Conservation (phyloP, 2,888 invertebrate genomes). For the Trisateles emortualis region DNA sequence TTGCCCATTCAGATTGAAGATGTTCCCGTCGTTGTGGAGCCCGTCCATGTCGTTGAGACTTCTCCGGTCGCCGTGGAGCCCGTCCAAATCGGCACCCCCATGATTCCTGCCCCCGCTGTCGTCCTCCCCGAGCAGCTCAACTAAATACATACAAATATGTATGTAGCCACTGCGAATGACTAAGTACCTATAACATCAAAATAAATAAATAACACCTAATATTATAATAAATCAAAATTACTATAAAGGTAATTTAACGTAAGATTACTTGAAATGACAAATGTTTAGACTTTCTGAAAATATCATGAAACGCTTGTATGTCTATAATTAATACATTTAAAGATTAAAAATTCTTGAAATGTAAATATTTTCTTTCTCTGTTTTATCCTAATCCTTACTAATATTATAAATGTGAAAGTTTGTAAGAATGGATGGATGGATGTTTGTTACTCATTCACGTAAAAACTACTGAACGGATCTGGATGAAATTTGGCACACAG, state of each 20-base stretch:
- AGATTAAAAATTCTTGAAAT: background rate
- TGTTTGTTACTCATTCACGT: no score
- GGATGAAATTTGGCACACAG: no score
- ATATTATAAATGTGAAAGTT: no score
- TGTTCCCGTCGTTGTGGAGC: background rate
- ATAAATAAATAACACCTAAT: background rate
- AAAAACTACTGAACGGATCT: no score
- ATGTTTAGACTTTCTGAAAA: background rate
- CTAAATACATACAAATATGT: conserved; percentile 37
- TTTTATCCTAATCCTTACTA: no score
- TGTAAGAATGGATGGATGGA: no score
- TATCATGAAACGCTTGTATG: conserved; percentile 1
- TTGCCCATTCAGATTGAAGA: conserved; percentile 7
- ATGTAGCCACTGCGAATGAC: background rate
- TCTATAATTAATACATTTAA: background rate
- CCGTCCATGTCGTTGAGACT: conserved; percentile 14
- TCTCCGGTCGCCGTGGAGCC: conserved; percentile 20
- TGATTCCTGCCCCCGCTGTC: conserved; percentile 44
- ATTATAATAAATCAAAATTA: background rate
- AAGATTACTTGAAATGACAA: background rate
- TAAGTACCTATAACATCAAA: background rate
- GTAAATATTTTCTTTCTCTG: background rate
- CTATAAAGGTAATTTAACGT: background rate
- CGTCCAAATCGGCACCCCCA: conserved; percentile 34
- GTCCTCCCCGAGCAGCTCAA: conserved; percentile 57